Base-by-base conservation (phyloP, 2,113 vertebrate species). In the Eurypyga helias region DNA sequence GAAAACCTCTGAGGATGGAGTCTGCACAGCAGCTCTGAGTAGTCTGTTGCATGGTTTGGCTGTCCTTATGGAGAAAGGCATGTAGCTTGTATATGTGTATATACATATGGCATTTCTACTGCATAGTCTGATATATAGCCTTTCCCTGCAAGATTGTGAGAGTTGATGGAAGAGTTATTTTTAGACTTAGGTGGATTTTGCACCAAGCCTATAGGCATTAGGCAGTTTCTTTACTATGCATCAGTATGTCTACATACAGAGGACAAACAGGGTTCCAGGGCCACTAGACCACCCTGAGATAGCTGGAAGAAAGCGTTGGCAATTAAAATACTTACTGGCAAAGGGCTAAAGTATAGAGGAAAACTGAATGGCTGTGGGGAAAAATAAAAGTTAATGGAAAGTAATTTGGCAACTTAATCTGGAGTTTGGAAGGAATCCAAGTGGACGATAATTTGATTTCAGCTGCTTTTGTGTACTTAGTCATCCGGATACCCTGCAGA, bases 341-440 rank as follows among this genome's bases (percentile, higher is more conserved):
- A 23, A 77, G 62, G 87, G 90, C 84, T 94, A 8, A 26, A 29
- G 52, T 14, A n/a, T 4, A 67, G 78, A 38, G 54, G 36, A 65
- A 54, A 13, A n/a, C 86, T 67, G 90, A 41, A 52, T 75, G 92
- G 73, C 86, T 94, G 78, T 67, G 85, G 93, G 93, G 96, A 64
- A 75, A 65, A 94, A 95, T 94, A 87, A 89, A 96, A 94, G 71
- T 96, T 96, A 95, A 92, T 87, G 95, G 93, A 79, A 95, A 91
- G 89, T 93, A 91, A 95, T 97, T 96, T 90, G 94, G 93, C 93
- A 89, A 85, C 85, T 95, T 93, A 83, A 90, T 96, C 84, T 70
- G 82, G 78, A 93, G 70, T 13, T 2, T 96, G 95, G 97, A 66
- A 31, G 80, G 55, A 64, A 25, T 62, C 93, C 96, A 95, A 80